A percentile compares a stretch with the other conserved stretches of the same genome.
Evolutionary conservation across 2,888 invertebrate species (phyloP).

Genomic region (Plagodis dolabraria): DNA sequence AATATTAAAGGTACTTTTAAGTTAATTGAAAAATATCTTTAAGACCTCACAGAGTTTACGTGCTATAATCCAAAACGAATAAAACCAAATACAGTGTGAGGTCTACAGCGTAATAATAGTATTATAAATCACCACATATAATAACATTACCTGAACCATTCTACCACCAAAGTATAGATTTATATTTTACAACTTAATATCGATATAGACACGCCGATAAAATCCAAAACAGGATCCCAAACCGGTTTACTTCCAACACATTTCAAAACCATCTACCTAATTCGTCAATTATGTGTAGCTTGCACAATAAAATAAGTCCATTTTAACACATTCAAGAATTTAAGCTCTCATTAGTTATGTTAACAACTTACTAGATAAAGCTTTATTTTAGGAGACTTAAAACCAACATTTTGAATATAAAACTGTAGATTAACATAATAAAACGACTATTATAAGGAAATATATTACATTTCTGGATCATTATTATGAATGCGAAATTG

Average conservation of each 20-base stretch:
- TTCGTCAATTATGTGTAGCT: constrained; percentile 11
- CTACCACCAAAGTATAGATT: constrained; percentile 2
- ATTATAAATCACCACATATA: too few relatives aligned
- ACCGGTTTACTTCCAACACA: constrained; percentile 7
- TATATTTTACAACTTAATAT: constrained; percentile 14
- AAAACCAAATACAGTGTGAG: too few relatives aligned
- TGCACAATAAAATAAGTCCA: constrained; percentile 15
- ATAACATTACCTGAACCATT: neutral
- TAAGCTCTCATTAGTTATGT: constrained; percentile 52
- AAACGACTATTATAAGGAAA: neutral
- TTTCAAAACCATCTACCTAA: constrained; percentile 10
- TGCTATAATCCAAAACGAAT: too few relatives aligned
- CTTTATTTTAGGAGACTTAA: constrained; percentile 15
- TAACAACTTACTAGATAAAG: constrained; percentile 47
- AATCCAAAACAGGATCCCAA: neutral
- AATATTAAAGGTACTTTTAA: too few relatives aligned
- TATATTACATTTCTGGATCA: neutral
- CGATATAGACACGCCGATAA: neutral
- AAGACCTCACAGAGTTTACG: too few relatives aligned
- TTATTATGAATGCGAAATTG: neutral
- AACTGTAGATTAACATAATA: constrained; percentile 26
- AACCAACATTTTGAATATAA: constrained; percentile 31
- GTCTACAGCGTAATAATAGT: too few relatives aligned
- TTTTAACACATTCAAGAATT: constrained; percentile 27
- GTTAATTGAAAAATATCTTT: too few relatives aligned